Base-by-base conservation (phyloP, 2,888 invertebrate genomes). In the Scelioninae gen. 1 region DNA sequence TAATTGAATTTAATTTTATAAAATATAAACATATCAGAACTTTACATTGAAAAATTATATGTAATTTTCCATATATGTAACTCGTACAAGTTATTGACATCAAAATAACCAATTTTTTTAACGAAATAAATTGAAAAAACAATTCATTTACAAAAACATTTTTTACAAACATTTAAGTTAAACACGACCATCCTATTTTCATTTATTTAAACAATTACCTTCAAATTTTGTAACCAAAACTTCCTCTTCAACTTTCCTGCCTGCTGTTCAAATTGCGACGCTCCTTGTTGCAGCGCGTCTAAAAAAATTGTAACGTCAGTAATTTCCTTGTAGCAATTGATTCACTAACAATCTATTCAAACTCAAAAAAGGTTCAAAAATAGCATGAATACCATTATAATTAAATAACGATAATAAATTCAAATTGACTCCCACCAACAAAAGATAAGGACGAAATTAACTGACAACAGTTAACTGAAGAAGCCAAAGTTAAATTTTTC, bases 191-290 rank as follows among this genome's bases (percentile, higher is more conserved):
- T 38, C 5, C 5, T 38, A 38, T 38, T 38, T 38, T 5, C 38
- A 38, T 4, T 0, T 38, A 38, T 31, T 56, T 47, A 6, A 1
- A 9, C 6, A 69, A 55, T 88, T 87, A 93, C 93, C 94, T 98
- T 98, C 93, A 98, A 94, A 93, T 98, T 98, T 93, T 98, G 98
- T 96, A 98, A 96, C 98, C 98, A 98, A 92, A 97, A 98, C 93
- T 98, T 98, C 92, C 98, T 95, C 93, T 98, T 98, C 87, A 98
- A 94, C 94, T 98, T 98, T 84, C 97, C 98, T 86, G 98, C 98
- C 92, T 98, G 98, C 89, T 98, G 98, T 93, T 98, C 98, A 92
- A 98, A 98, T 92, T 98, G 98, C 86, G 98, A 98, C 78, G 98
- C 98, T 78, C 98, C 98, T 92, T 97, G 96, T 90, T 98, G 97